Percentiles rank a stretch among this genome's conserved stretches.
Conservation (phyloP, 2,113 vertebrate genomes). For the cat (Felis catus) region DNA sequence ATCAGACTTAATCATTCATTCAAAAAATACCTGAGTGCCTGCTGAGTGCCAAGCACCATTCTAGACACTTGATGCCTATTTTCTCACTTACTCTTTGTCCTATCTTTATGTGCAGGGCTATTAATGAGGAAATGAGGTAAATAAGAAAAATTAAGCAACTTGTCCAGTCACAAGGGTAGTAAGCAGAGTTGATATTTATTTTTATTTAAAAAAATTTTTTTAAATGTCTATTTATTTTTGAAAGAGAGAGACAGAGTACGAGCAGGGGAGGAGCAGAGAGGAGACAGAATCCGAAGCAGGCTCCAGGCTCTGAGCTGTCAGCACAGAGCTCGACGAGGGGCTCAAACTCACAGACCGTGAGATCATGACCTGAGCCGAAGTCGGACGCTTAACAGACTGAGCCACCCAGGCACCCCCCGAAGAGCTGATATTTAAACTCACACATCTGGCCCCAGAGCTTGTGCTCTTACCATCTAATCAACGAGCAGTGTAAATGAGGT, state of each 20-base stretch:
- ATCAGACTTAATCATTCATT: not conserved
- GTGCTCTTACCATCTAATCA: not conserved
- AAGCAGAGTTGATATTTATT: not conserved
- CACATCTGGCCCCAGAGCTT: not conserved
- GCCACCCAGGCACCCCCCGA: too few species aligned
- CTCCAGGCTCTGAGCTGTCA: too few species aligned
- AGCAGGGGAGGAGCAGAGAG: too few species aligned
- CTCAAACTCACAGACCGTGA: too few species aligned
- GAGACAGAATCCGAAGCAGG: too few species aligned
- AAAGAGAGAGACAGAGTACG: too few species aligned
- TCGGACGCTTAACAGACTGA: too few species aligned
- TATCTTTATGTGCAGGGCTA: not conserved
- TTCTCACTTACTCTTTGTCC: not conserved
- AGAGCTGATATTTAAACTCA: not conserved
- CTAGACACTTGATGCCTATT: not conserved
- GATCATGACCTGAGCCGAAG: too few species aligned
- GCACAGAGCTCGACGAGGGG: too few species aligned
- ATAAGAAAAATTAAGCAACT: not conserved
- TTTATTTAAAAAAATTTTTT: too few species aligned
- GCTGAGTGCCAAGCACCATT: not conserved
- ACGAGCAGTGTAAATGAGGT: not conserved
- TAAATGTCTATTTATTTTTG: too few species aligned
- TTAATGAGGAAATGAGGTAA: not conserved
- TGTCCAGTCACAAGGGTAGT: not conserved
- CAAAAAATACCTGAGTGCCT: not conserved